Conservation (phyloP, 2,888 invertebrate species). For the Pristionchus japonicus region DNA sequence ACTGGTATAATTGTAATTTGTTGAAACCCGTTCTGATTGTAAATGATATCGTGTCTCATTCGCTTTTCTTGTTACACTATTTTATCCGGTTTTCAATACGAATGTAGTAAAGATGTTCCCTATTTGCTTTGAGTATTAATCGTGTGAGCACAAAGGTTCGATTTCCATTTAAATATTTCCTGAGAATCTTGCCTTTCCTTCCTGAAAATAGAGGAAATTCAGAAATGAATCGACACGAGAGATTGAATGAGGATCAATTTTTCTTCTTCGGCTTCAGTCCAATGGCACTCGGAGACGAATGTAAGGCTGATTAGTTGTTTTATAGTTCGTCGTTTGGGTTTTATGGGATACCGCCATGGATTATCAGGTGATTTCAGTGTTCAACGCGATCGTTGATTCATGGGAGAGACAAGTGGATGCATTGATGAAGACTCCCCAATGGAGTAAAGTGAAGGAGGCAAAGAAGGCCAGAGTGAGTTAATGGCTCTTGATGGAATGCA, state of each 20-base stretch:
- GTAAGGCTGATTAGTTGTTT: not conserved
- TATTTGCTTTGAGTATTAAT: not conserved
- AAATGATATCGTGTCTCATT: not conserved
- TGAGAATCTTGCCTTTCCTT: not conserved
- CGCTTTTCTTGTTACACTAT: not conserved
- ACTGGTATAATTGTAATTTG: constrained; percentile 32
- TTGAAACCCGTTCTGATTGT: not conserved
- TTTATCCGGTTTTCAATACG: not conserved
- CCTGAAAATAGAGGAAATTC: not conserved
- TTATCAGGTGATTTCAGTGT: not conserved
- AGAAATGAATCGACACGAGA: constrained; percentile 7
- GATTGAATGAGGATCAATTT: constrained; percentile 14
- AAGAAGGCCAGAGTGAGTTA: not conserved
- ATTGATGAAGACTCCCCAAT: not conserved
- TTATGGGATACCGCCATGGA: too few species aligned
- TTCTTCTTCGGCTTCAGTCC: constrained; percentile 40
- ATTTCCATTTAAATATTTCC: not conserved
- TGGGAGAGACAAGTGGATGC: constrained; percentile 18
- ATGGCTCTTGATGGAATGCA: not conserved
- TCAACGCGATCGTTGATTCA: not conserved
- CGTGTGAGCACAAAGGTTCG: not conserved
- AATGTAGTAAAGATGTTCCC: not conserved
- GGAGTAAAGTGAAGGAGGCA: not conserved
- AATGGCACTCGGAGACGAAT: constrained; percentile 36
- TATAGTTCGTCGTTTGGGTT: too few species aligned